Conservation (phyloP, 2,888 invertebrate genomes). For the Zaprionus obscuricornis region DNA sequence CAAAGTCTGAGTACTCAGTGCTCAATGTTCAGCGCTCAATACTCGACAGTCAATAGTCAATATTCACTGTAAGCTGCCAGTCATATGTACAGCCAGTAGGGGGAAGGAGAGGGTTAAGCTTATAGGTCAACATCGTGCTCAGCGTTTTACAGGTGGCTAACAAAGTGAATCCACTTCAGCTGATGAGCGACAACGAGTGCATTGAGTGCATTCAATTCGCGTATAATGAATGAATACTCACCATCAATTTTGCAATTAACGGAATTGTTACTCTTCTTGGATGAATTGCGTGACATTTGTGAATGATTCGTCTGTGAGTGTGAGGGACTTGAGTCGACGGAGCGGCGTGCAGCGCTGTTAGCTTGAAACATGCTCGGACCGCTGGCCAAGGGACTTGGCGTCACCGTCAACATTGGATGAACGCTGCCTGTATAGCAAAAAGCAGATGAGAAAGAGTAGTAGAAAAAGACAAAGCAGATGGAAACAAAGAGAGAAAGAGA, state of each 20-base stretch:
- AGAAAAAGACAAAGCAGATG: neutral
- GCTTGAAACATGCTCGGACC: constrained; percentile 84
- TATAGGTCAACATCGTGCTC: too few relatives aligned
- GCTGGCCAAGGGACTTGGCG: constrained; percentile 86
- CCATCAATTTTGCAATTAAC: constrained; percentile 94
- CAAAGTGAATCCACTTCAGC: too few relatives aligned
- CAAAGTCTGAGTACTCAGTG: too few relatives aligned
- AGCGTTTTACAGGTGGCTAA: too few relatives aligned
- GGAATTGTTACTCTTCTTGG: constrained; percentile 95
- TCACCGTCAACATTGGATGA: constrained; percentile 94
- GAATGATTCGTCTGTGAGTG: constrained; percentile 88
- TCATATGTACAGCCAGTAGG: too few relatives aligned
- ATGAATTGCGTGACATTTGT: constrained; percentile 95
- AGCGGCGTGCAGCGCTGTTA: constrained; percentile 79
- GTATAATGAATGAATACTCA: constrained; percentile 84
- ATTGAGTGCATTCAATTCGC: too few relatives aligned
- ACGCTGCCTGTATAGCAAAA: constrained; percentile 79
- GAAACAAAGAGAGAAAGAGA: too few relatives aligned
- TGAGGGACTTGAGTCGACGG: constrained; percentile 88
- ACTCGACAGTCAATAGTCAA: too few relatives aligned
- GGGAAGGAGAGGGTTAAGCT: too few relatives aligned
- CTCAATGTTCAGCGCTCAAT: too few relatives aligned
- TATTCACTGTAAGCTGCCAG: too few relatives aligned
- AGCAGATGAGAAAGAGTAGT: neutral
- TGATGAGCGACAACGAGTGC: too few relatives aligned